Evolutionary conservation across 2,797 vertebrate genomes (phyloP).

Genomic region (Platyrinchus mystaceus): DNA sequence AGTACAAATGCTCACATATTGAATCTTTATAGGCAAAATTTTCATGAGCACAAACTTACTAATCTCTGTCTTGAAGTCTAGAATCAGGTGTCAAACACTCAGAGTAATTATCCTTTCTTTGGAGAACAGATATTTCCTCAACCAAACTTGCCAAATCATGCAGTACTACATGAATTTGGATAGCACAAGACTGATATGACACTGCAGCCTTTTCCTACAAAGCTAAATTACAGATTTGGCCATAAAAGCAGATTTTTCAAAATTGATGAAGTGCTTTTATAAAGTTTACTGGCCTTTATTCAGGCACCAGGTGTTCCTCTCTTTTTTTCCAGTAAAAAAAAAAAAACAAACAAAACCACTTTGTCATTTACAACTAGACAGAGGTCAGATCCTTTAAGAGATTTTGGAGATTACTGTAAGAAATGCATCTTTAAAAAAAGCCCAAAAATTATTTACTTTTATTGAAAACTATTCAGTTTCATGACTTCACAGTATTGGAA

Average conservation of each 20-base stretch:
- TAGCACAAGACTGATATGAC: neutral
- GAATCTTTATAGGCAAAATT: neutral
- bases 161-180: neutral
- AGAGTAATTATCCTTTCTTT: neutral
- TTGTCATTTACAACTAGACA: neutral
- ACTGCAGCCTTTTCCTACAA: neutral
- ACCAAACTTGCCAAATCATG: neutral
- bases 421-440: neutral
- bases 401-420: neutral
- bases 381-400: neutral
- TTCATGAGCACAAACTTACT: neutral
- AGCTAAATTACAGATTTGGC: neutral
- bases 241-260: slow-evolving; percentile 1
- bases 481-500: neutral
- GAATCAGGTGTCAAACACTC: neutral
- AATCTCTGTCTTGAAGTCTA: neutral
- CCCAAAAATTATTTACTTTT: neutral
- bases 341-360: neutral
- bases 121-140: neutral
- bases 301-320: neutral
- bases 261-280: slow-evolving; percentile 5
- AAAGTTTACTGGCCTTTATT: neutral
- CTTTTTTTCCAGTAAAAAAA: neutral
- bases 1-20: neutral
- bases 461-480: neutral